Conservation (phyloP, 2,113 vertebrate genomes). For the Megaleporinus macrocephalus region DNA sequence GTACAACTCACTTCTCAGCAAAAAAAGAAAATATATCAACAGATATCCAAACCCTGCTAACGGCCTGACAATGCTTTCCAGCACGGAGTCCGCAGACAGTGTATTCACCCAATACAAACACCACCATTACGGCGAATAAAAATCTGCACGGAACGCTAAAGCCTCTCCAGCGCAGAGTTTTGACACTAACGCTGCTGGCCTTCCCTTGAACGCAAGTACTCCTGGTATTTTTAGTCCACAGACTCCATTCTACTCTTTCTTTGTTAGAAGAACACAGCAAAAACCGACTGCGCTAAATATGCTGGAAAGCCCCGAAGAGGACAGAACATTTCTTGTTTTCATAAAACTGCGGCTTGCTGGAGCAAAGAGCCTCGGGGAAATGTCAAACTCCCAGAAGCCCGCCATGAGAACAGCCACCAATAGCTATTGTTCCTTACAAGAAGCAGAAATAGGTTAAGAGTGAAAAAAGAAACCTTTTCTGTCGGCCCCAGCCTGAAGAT, state of each 20-base stretch:
- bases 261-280: conserved; percentile 45
- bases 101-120: conserved; percentile 4
- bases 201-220: conserved; percentile 33
- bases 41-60: not conserved
- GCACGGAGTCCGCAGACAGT: not conserved
- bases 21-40: conserved; percentile 7
- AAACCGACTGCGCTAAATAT: conserved; percentile 47
- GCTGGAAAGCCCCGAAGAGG: conserved; percentile 56
- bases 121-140: not conserved
- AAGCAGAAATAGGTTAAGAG: conserved; percentile 52
- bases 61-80: not conserved
- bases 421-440: conserved; percentile 45
- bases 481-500: conserved; percentile 44
- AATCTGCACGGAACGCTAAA: not conserved
- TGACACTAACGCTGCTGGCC: not conserved
- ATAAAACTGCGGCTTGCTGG: conserved; percentile 48
- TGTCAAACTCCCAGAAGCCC: conserved; percentile 47
- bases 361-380: conserved; percentile 53
- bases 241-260: conserved; percentile 24
- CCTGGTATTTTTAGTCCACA: conserved; percentile 59
- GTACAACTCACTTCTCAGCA: not conserved
- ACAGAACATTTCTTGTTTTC: conserved; percentile 60
- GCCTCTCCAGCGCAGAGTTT: conserved; percentile 10
- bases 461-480: conserved; percentile 45
- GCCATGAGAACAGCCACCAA: conserved; percentile 41